These are phyloP conservation scores for Physeter macrocephalus DNA, from an alignment of 2,113 vertebrate species.

Conservation along the genomic window DNA sequence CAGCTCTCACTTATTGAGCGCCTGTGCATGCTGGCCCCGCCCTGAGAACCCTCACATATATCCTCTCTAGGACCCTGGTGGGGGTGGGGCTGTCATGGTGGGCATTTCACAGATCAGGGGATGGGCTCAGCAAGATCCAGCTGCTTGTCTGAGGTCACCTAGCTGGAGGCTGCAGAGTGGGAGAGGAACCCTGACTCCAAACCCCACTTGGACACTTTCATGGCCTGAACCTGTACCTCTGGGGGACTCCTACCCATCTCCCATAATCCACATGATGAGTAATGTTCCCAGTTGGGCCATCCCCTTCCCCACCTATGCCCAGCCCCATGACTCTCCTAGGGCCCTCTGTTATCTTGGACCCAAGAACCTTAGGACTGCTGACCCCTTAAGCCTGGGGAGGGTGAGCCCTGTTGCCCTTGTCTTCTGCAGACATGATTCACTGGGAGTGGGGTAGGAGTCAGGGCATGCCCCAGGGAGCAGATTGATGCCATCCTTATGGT, in stretches of 20 bases:
- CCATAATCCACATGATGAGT: background rate
- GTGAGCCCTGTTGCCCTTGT: background rate
- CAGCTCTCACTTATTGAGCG: background rate
- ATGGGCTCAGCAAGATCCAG: background rate
- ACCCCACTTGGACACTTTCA: background rate
- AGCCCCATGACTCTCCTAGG: background rate
- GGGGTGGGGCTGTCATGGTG: background rate
- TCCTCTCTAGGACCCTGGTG: background rate
- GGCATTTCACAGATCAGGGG: background rate
- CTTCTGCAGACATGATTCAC: background rate
- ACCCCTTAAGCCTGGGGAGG: background rate
- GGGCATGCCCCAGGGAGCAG: background rate
- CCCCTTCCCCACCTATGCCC: background rate
- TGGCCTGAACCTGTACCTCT: background rate
- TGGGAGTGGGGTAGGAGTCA: background rate
- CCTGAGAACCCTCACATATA: background rate
- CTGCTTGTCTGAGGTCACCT: background rate
- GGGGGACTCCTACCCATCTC: background rate
- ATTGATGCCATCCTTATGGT: background rate
- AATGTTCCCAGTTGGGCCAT: background rate
- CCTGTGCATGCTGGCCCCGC: background rate
- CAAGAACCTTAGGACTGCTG: background rate
- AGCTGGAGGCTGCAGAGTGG: background rate
- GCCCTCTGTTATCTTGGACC: background rate
- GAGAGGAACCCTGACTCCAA: background rate